phyloP scores from a whole-genome alignment of 2,888 invertebrate genomes.

The Pasiphila rectangulata region DNA sequence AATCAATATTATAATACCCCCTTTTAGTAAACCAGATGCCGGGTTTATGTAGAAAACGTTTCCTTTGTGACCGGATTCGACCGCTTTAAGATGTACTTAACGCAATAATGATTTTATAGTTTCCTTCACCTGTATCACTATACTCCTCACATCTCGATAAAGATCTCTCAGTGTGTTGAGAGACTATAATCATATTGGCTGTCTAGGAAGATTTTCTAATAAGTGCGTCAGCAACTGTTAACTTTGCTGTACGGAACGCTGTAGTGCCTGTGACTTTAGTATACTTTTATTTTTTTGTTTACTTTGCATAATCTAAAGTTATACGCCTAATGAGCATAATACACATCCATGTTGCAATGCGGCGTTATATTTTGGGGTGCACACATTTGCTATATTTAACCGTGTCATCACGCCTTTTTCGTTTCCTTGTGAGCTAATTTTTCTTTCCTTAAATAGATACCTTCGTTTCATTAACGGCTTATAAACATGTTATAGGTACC shows the following conservation, averaged over 20 bases:
- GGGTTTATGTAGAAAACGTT: constrained; percentile 39
- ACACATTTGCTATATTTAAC: constrained; percentile 28
- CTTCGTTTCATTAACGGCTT: constrained; percentile 28
- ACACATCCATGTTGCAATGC: constrained; percentile 13
- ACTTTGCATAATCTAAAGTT: no score
- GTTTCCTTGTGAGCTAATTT: constrained; percentile 32
- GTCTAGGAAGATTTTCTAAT: no score
- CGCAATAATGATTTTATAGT: constrained; percentile 34
- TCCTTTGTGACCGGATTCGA: constrained; percentile 43
- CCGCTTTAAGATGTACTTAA: constrained; percentile 38
- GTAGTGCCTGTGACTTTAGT: no score
- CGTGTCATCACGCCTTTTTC: constrained; percentile 32
- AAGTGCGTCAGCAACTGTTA: no score
- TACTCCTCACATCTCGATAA: neutral
- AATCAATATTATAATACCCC: constrained; percentile 42
- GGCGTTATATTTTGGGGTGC: constrained; percentile 23
- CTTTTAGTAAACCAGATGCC: constrained; percentile 35
- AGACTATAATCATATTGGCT: no score
- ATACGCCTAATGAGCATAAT: neutral
- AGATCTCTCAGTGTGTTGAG: no score
- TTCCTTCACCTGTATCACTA: constrained; percentile 17
- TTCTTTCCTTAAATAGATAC: constrained; percentile 31
- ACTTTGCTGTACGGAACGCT: no score
- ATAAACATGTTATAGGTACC: constrained; percentile 22
- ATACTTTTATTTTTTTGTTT: no score